Evolutionary conservation across 2,113 vertebrate species (phyloP).

Genomic region (Epinephelus moara): DNA sequence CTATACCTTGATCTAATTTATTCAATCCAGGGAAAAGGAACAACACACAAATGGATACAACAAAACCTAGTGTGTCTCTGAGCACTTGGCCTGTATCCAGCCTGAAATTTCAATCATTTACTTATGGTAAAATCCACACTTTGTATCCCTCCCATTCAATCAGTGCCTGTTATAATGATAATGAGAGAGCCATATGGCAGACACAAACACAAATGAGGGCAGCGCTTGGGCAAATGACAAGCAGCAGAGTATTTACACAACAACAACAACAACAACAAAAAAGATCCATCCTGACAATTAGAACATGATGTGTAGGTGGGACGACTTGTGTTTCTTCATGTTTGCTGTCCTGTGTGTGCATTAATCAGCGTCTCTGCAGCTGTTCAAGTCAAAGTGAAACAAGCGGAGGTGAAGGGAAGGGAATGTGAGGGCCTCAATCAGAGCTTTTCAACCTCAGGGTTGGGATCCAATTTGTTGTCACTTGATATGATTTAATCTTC

Average conservation of each 20-base stretch:
- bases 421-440: neutral
- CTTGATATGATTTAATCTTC: neutral
- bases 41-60: neutral
- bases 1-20: neutral
- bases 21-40: neutral
- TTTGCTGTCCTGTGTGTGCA: constrained; percentile 38
- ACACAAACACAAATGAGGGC: constrained; percentile 58
- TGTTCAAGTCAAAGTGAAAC: constrained; percentile 11
- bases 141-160: constrained; percentile 45
- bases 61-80: neutral
- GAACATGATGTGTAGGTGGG: constrained; percentile 28
- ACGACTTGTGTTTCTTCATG: constrained; percentile 1
- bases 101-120: neutral
- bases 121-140: constrained; percentile 5
- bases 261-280: neutral
- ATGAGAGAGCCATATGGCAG: constrained; percentile 66
- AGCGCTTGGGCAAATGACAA: constrained; percentile 51
- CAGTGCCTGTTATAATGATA: constrained; percentile 44
- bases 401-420: neutral
- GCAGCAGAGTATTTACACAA: constrained; percentile 48
- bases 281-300: constrained; percentile 47
- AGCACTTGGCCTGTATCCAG: neutral
- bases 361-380: constrained; percentile 54
- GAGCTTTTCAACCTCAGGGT: neutral
- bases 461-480: neutral